Conservation (phyloP, 2,797 vertebrate species). For the Sternotherus odoratus region DNA sequence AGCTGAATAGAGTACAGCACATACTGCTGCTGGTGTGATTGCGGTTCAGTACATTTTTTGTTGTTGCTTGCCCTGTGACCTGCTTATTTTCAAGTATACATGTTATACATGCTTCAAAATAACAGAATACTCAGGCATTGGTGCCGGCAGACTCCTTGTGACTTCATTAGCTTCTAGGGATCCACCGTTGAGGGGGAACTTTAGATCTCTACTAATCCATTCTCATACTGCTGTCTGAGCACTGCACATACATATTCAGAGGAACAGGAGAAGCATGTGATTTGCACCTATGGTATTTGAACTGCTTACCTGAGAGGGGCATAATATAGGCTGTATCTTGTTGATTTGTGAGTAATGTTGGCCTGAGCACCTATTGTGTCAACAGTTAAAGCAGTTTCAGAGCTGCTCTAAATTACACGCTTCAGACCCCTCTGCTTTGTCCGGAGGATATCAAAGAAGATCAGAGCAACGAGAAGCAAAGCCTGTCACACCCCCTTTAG, state of each 20-base stretch:
- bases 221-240: not conserved
- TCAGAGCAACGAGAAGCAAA: not conserved
- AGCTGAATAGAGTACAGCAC: not conserved
- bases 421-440: not conserved
- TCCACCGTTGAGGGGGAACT: not conserved
- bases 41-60: not conserved
- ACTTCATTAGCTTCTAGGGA: not conserved
- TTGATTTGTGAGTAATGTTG: not conserved
- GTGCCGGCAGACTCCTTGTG: not conserved
- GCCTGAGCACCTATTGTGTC: not conserved
- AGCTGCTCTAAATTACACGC: not conserved
- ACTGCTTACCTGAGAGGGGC: not conserved
- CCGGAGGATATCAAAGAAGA: not conserved
- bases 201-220: not conserved
- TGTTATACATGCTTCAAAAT: not conserved
- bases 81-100: not conserved
- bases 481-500: not conserved
- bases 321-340: not conserved
- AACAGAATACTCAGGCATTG: rapidly evolving
- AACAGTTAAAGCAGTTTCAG: not conserved
- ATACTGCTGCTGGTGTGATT: not conserved
- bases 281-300: not conserved
- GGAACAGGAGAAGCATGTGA: not conserved
- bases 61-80: not conserved
- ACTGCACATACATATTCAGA: rapidly evolving